Evolutionary conservation across 2,888 invertebrate genomes (phyloP), one percentile per base, ranked within the genome.

Genomic region (Cylloceria caligata): DNA sequence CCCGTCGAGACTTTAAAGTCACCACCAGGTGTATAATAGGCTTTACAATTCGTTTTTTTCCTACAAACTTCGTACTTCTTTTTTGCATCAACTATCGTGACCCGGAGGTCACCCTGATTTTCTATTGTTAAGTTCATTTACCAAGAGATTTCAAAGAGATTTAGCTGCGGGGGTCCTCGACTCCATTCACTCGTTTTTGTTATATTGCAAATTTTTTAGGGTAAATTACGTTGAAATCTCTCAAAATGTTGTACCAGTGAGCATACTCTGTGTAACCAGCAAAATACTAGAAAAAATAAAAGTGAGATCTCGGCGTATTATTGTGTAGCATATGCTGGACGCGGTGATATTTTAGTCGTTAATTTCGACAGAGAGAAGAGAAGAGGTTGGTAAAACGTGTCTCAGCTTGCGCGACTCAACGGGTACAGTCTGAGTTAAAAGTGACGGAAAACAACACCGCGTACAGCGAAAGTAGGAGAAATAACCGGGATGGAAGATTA

Each of bases 381-480:
- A 81, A 62, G 83, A 86, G 78, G 86, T 83, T 86, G 87, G 88
- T 84, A 47, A 87, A 89, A 88, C 90, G 88, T 88, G 89, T 88
- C 86, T 86, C 85, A 85, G 85, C 88, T 84, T 85, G 87, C 86
- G 83, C 85, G 86, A 83, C 87, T 42, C 76, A 83, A 75, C 82
- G 75, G 52, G 90, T 90, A 91, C 90, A 91, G 88, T 88, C 88
- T 27, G 60, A 60, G 64, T 83, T 21, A 34, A 76, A 87, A 91
- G 82, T 90, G 88, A 39, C 11, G 36, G n/a, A 60, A 36, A 55
- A 79, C 68, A 60, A 69, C 55, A 71, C 45, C 62, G 68, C 49
- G 72, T 19, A 16, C 52, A 36, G 42, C 60, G 67, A 34, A 39
- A 9, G 55, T 39, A 16, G 36, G 55, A 65, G 65, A 71, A 47